phyloP scores from a whole-genome alignment of 2,888 invertebrate species.

The Leptinotarsa haldemani region DNA sequence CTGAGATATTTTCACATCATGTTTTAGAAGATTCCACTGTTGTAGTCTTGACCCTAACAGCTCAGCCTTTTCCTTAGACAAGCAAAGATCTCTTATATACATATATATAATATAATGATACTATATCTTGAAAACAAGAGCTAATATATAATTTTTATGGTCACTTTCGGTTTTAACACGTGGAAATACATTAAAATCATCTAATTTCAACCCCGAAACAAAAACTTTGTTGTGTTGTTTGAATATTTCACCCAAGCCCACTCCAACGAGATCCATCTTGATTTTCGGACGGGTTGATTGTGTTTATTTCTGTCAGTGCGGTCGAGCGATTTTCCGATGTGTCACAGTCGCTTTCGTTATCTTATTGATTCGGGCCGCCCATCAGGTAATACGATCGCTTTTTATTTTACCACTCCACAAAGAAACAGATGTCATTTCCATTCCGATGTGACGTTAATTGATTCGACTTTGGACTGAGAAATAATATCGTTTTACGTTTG shows the following conservation, averaged over 20 bases:
- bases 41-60: too few species aligned
- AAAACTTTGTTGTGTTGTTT: too few species aligned
- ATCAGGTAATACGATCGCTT: slow-evolving; percentile 32
- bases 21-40: too few species aligned
- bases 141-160: too few species aligned
- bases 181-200: too few species aligned
- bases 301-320: slow-evolving; percentile 47
- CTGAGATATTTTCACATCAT: too few species aligned
- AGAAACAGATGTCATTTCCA: slow-evolving; percentile 39
- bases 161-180: too few species aligned
- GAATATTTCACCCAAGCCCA: background rate
- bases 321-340: slow-evolving; percentile 46
- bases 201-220: too few species aligned
- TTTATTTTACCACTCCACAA: slow-evolving; percentile 35
- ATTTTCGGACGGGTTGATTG: slow-evolving; percentile 46
- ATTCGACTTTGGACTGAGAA: slow-evolving; percentile 37
- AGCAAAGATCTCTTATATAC: too few species aligned
- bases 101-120: too few species aligned
- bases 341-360: slow-evolving; percentile 41
- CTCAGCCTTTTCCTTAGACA: too few species aligned
- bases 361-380: slow-evolving; percentile 48
- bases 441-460: slow-evolving; percentile 41
- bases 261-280: slow-evolving; percentile 38
- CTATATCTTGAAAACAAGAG: too few species aligned
- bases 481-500: slow-evolving; percentile 39